Evolutionary conservation across 1,140 invertebrate genomes (phyloP).

Genomic region (Sminthurinus signatus): DNA sequence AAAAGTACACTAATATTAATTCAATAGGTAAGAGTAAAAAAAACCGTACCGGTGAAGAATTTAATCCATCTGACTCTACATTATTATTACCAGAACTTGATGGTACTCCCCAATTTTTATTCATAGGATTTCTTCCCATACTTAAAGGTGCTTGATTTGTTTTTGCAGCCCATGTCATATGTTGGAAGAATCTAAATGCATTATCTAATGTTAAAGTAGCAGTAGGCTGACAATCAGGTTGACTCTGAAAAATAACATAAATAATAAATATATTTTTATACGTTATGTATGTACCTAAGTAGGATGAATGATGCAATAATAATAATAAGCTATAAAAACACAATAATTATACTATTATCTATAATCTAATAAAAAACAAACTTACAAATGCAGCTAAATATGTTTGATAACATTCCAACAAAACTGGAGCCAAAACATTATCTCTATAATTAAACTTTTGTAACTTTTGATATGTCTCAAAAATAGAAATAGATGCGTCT

Average conservation of each 20-base stretch:
- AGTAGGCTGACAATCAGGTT: too few species aligned
- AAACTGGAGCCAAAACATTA: slow-evolving; percentile 13
- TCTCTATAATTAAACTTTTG: slow-evolving; percentile 23
- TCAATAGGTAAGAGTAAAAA: too few species aligned
- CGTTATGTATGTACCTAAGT: too few species aligned
- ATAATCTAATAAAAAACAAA: too few species aligned
- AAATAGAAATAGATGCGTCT: slow-evolving; percentile 17
- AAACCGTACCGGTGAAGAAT: too few species aligned
- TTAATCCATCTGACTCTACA: too few species aligned
- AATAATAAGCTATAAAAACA: too few species aligned
- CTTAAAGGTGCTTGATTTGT: slow-evolving; percentile 10
- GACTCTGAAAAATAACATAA: too few species aligned
- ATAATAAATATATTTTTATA: too few species aligned
- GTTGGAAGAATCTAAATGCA: slow-evolving; percentile 17
- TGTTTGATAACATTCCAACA: slow-evolving; percentile 18
- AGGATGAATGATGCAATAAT: too few species aligned
- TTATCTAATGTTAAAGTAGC: background rate
- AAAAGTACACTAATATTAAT: too few species aligned
- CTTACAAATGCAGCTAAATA: slow-evolving; percentile 16
- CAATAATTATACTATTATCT: too few species aligned
- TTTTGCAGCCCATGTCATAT: slow-evolving; percentile 22
- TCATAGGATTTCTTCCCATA: background rate
- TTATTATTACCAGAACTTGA: background rate
- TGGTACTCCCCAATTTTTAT: background rate
- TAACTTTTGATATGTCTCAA: slow-evolving; percentile 29